phyloP scores from a whole-genome alignment of 2,888 invertebrate genomes.

The Harpalus rufipes region DNA sequence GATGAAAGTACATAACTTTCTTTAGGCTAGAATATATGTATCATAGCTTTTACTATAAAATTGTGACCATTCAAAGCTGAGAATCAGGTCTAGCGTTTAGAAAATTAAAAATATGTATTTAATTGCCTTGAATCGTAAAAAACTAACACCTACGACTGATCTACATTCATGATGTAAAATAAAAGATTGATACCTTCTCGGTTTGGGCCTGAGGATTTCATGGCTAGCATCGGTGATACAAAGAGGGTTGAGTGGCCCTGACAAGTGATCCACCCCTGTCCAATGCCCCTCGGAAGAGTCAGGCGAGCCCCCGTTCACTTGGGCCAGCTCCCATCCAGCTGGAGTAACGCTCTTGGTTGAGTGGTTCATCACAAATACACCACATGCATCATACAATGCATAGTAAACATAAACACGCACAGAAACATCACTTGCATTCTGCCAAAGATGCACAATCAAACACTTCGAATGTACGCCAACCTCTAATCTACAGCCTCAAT shows the following conservation, averaged over 20 bases:
- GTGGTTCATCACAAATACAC: conserved; percentile 62
- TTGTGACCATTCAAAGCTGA: conserved; percentile 50
- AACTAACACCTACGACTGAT: conserved; percentile 26
- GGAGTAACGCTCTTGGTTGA: conserved; percentile 71
- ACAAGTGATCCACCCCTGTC: conserved; percentile 81
- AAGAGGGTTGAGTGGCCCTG: conserved; percentile 82
- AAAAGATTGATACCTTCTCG: conserved; percentile 83
- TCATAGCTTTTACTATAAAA: conserved; percentile 62
- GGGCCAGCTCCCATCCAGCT: conserved; percentile 74
- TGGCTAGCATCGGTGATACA: conserved; percentile 87
- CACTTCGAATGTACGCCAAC: not conserved
- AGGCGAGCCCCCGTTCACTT: conserved; percentile 71
- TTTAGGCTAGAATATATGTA: conserved; percentile 52
- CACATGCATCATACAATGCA: conserved; percentile 11
- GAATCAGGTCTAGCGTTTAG: conserved; percentile 52
- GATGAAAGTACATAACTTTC: conserved; percentile 66
- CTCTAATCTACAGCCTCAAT: conserved; percentile 56
- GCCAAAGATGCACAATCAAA: conserved; percentile 17
- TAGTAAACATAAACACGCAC: conserved; percentile 5
- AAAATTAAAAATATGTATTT: conserved; percentile 53
- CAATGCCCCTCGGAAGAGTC: conserved; percentile 74
- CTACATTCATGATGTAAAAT: conserved; percentile 5
- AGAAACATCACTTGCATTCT: conserved; percentile 11
- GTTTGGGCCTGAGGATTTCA: conserved; percentile 92
- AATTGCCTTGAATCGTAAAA: conserved; percentile 26